Base-by-base conservation (phyloP, 1,140 invertebrate species). In the Leptinotarsa texana region DNA sequence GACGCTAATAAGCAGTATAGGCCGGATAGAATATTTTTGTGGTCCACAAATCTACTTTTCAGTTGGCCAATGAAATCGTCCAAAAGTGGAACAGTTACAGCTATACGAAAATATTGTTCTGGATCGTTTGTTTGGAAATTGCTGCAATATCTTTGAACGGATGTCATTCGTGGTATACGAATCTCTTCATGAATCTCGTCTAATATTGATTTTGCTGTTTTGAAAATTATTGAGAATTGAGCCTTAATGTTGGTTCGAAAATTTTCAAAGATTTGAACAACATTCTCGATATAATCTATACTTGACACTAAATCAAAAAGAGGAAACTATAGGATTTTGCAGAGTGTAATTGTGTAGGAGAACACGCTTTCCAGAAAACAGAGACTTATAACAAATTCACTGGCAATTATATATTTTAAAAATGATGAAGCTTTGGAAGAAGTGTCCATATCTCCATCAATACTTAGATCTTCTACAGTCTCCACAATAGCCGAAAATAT, bases 251-350 rank as follows among this genome's bases (percentile, higher is more conserved):
- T 67, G 15, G 17, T 21, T 21, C 65, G 65, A 18, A 67, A 17
- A 67, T 67, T 27, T 27, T 67, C 18, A 67, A 67, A 62, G 17
- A 62, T n/a, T n/a, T 62, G 61, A n/a, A 62, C 15, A 42, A 42
- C 33, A 42, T 42, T 42, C 33, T 27, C 63, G 21, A 65, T 27
- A 65, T 65, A 21, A 22, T 65, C 63, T 17, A 27, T 65, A 22
- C 15, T 21, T 22, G 63, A 18, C 21, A 22, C 21, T 13, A 65
- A 65, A 22, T 65, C 63, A 65, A 21, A 65, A 22, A 65, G 63
- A 65, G 63, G 63, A n/a, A 21, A 65, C 13, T 69, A 18, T 21
- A 69, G 42, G n/a, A 69, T 21, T 48, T 69, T 69, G n/a, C 67
- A 69, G 13, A 69, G 22, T 18, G 24, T 33, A 27, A 48, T 11